phyloP scores from a whole-genome alignment of 2,797 vertebrate genomes.

The Phaenicophaeus curvirostris region DNA sequence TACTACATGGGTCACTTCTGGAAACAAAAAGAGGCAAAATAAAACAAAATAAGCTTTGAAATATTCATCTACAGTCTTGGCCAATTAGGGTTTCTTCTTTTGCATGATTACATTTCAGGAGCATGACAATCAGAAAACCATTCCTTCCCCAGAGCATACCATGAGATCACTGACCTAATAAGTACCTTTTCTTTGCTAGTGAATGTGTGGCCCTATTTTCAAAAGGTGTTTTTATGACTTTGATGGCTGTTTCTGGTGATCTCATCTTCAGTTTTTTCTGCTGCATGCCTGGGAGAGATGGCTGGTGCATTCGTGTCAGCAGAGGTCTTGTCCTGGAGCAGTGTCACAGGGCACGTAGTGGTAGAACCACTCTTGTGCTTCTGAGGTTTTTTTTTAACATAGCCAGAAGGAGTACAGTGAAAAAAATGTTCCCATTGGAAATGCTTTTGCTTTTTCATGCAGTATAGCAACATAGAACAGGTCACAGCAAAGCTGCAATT shows the following conservation, averaged over 20 bases:
- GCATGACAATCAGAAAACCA: not conserved
- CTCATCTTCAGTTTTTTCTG: not conserved
- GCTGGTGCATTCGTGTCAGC: not conserved
- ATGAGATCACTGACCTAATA: not conserved
- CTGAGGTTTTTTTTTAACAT: not conserved
- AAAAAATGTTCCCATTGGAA: not conserved
- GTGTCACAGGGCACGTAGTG: not conserved
- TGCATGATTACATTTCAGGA: not conserved
- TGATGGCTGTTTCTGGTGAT: not conserved
- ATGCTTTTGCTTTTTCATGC: not conserved
- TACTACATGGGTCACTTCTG: not conserved
- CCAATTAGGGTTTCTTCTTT: not conserved
- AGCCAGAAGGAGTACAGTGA: not conserved
- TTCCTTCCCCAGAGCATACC: not conserved
- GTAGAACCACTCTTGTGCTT: not conserved
- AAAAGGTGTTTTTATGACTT: not conserved
- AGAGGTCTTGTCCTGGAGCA: not conserved
- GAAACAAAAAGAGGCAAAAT: not conserved
- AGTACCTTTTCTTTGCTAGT: not conserved
- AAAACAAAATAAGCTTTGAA: not conserved
- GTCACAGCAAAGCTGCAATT: not conserved
- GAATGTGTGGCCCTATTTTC: not conserved
- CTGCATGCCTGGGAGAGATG: not conserved
- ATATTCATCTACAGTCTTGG: not conserved
- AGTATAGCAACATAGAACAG: not conserved